phyloP scores from a whole-genome alignment of 2,113 vertebrate species.

The Boulengeromyrus knoepffleri region DNA sequence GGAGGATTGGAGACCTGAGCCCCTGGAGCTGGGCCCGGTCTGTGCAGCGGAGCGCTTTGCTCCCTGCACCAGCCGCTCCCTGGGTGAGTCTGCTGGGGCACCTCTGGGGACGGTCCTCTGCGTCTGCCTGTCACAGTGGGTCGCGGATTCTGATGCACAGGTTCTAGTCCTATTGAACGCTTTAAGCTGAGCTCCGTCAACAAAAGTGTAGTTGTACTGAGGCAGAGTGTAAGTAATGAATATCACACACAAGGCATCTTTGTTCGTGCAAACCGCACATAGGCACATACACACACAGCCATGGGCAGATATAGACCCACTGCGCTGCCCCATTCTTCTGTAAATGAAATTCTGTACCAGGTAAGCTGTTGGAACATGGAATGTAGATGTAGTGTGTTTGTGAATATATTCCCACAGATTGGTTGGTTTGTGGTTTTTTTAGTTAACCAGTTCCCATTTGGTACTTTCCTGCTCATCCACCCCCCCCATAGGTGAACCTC shows the following conservation, averaged over 20 bases:
- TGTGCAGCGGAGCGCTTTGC: slow-evolving; percentile 24
- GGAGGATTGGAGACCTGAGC: slow-evolving; percentile 49
- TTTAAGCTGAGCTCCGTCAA: neutral
- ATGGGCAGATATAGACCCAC: neutral
- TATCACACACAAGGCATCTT: neutral
- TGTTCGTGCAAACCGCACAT: neutral
- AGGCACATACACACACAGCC: neutral
- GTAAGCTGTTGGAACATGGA: neutral
- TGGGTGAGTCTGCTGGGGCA: slow-evolving; percentile 35
- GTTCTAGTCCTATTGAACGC: neutral
- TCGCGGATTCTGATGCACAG: neutral
- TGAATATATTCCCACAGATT: neutral
- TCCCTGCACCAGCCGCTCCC: slow-evolving; percentile 24
- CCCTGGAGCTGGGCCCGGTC: slow-evolving; percentile 21
- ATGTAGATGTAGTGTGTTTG: neutral
- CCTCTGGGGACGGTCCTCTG: neutral
- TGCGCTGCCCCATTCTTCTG: neutral
- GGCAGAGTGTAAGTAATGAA: neutral
- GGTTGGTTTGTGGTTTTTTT: neutral
- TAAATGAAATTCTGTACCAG: neutral
- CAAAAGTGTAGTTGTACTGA: neutral
- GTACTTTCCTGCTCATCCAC: neutral
- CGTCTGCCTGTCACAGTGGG: neutral
- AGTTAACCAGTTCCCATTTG: neutral
- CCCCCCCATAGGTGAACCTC: slow-evolving; percentile 23